Base-by-base conservation (phyloP, 2,888 invertebrate species). In the Parelbella ahira region DNA sequence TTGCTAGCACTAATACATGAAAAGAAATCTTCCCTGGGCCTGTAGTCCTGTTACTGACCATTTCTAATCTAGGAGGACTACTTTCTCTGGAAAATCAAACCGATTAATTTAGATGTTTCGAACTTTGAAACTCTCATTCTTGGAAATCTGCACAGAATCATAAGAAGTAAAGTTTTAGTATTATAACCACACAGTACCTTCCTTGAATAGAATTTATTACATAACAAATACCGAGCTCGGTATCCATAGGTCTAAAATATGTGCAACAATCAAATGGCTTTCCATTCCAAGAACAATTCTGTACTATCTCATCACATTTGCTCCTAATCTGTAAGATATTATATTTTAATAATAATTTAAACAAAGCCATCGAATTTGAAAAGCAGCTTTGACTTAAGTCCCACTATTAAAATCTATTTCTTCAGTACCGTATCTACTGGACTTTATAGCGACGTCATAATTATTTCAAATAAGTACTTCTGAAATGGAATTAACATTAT, bases 221-320 rank as follows among this genome's bases (percentile, higher is more conserved):
- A 60, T 88, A 93, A 58, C 93, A 93, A 30, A 83, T 80, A 0
- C 93, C 93, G 32, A 93, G 63, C 61, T 93, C 93, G 0, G 93
- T 92, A 49, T 92, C 89, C 69, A 93, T 81, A 6, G 87, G 84
- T 37, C 82, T 78, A 53, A 93, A 93, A 63, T 90, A 90, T 33
- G 81, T 70, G 60, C 93, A 93, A 56, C 93, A 93, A 23, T 90
- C 88, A 51, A 93, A 93, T 1, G 66, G 60, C 9, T 71, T 58
- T 0, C 80, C 78, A 55, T 92, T 92, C 93, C 93, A 91, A 12
- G 80, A 77, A 54, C 93, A 93, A 39, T 83, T 83, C 1, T 73
- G 59, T 33, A 93, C 69, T 0, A 89, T 86, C 23, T 90, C 83
- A 6, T 71, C 58, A 50, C 93, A 93, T 23, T 72, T 75, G 53